Evolutionary conservation across 2,888 invertebrate species (phyloP).

Genomic region (Hemaris fuciformis): DNA sequence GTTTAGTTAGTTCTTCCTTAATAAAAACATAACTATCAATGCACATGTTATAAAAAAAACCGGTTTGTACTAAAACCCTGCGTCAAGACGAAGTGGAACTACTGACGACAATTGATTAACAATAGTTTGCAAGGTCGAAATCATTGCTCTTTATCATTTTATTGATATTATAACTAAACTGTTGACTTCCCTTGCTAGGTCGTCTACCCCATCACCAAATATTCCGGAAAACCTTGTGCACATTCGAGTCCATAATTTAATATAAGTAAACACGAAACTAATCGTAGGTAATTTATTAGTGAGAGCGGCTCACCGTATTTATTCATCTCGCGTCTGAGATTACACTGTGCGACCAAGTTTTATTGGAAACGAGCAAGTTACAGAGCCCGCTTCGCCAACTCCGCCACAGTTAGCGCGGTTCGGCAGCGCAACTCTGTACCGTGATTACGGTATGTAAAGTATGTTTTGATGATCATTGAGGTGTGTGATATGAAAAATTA

Average conservation of each 20-base stretch:
- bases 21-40: too few species aligned
- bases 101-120: too few species aligned
- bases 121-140: too few species aligned
- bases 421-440: not conserved
- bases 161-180: too few species aligned
- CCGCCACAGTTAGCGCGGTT: not conserved
- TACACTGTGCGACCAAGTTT: constrained; percentile 32
- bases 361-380: constrained; percentile 34
- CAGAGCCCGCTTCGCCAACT: constrained; percentile 28
- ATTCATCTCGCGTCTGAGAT: constrained; percentile 36
- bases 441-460: not conserved
- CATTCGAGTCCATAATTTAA: not conserved
- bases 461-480: not conserved
- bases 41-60: too few species aligned
- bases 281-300: constrained; percentile 10
- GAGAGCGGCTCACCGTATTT: constrained; percentile 22
- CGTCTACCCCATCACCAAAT: not conserved
- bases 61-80: too few species aligned
- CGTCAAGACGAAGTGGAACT: too few species aligned
- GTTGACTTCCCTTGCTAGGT: not conserved
- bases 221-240: not conserved
- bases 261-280: not conserved
- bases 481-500: too few species aligned
- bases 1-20: too few species aligned
- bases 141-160: too few species aligned